A percentile compares a stretch with the other conserved stretches of the same genome.
Evolutionary conservation across 1,140 invertebrate species (phyloP).

Genomic region (Cephus cinctus): DNA sequence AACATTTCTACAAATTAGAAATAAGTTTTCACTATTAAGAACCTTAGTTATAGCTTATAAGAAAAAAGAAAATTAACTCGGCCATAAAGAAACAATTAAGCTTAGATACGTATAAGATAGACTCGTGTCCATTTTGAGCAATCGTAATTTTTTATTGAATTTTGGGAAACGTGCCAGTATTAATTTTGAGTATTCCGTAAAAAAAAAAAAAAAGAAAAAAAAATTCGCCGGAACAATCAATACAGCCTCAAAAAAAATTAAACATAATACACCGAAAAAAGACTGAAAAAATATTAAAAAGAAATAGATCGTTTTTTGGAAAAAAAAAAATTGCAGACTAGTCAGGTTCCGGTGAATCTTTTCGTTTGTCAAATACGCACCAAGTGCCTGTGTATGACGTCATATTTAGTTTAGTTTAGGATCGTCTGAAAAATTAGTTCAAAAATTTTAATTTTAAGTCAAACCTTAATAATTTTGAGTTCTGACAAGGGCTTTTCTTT

Average conservation of each 20-base stretch:
- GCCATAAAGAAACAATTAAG: no score
- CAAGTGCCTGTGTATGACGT: constrained; percentile 4
- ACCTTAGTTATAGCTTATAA: no score
- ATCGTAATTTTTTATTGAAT: neutral
- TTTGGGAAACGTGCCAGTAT: constrained; percentile 40
- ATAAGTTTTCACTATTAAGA: no score
- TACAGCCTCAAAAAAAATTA: neutral
- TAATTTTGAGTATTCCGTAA: constrained; percentile 1
- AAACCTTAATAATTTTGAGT: neutral
- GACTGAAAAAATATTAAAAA: neutral
- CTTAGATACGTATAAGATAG: no score
- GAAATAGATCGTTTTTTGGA: neutral
- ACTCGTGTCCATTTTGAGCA: no score
- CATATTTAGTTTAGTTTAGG: neutral
- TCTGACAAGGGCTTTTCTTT: neutral
- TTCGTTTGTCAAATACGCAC: constrained; percentile 1
- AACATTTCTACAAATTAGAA: no score
- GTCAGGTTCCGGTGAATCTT: neutral
- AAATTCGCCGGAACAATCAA: neutral
- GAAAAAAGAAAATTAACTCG: no score
- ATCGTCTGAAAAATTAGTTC: neutral
- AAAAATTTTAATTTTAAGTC: neutral
- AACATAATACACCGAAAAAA: neutral
- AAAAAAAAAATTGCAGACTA: neutral
- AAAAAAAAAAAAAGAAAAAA: no score